Evolutionary conservation across 2,888 invertebrate genomes (phyloP).

Genomic region (Troglohyphantes excavatus): DNA sequence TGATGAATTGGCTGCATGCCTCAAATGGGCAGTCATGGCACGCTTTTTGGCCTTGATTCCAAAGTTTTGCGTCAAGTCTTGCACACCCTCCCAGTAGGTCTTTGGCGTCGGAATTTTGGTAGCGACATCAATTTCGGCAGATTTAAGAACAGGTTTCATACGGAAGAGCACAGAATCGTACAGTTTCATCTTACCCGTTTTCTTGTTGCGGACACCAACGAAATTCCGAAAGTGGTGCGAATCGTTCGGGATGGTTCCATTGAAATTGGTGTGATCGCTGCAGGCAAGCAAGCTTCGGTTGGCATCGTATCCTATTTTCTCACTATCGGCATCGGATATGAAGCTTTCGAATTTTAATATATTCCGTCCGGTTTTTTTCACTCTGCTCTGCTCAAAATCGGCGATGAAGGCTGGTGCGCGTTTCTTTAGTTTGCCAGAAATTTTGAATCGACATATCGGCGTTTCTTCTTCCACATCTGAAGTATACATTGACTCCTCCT

Average conservation of each 20-base stretch:
- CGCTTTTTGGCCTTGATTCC: conserved; percentile 35
- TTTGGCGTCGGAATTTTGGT: neutral
- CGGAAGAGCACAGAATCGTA: conserved; percentile 22
- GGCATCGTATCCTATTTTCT: neutral
- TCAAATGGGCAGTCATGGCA: neutral
- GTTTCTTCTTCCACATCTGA: neutral
- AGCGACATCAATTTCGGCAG: neutral
- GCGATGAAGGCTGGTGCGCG: conserved; percentile 10
- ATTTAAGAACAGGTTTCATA: conserved; percentile 34
- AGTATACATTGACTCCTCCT: neutral
- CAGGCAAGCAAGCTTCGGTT: neutral
- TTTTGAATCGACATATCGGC: neutral
- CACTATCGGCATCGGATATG: neutral
- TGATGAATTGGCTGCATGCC: neutral
- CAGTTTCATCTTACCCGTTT: conserved; percentile 53
- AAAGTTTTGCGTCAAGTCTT: conserved; percentile 18
- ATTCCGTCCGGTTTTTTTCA: neutral
- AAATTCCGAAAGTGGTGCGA: neutral
- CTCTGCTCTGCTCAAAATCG: neutral
- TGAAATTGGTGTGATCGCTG: neutral
- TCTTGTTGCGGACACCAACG: conserved; percentile 49
- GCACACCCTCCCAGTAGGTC: conserved; percentile 1
- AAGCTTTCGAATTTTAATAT: neutral
- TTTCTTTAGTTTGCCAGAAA: neutral
- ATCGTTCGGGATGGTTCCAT: neutral